Percentiles rank a stretch among this genome's conserved stretches.
Evolutionary conservation across 2,113 vertebrate genomes (phyloP).

Genomic region (Thermophis baileyi): DNA sequence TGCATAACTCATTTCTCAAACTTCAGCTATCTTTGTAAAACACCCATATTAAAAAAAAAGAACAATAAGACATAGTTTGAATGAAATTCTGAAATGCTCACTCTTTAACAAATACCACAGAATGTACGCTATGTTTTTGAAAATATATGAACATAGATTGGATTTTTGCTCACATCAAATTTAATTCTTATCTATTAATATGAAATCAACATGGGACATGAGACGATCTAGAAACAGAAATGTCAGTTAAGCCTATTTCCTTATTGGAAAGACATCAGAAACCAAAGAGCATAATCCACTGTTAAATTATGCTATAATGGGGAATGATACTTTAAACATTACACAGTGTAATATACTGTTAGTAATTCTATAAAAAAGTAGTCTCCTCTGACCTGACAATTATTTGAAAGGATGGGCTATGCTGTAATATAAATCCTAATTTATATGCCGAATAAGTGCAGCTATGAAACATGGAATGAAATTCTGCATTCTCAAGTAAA

Average conservation of each 20-base stretch:
- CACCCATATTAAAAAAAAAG: neutral
- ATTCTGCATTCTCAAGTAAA: constrained; percentile 42
- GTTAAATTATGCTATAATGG: constrained; percentile 28
- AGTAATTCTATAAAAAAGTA: constrained; percentile 44
- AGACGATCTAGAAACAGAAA: neutral
- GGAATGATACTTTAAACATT: constrained; percentile 39
- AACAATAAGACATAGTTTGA: neutral
- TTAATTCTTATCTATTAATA: neutral
- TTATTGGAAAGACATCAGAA: constrained; percentile 19
- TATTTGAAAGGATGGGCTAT: constrained; percentile 43
- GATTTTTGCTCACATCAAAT: neutral
- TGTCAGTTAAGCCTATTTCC: neutral
- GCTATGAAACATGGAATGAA: constrained; percentile 35
- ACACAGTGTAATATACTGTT: constrained; percentile 13
- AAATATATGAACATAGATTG: neutral
- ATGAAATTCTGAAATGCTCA: neutral
- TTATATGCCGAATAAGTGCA: constrained; percentile 51
- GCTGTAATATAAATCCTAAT: constrained; percentile 51
- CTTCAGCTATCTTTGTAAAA: neutral
- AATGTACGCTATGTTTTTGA: neutral
- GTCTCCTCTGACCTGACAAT: constrained; percentile 36
- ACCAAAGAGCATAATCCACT: constrained; percentile 25
- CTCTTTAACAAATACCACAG: neutral
- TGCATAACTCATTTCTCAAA: neutral
- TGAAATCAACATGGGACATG: neutral